Evolutionary conservation across 2,113 vertebrate genomes (phyloP).

Genomic region (Strigops habroptila): DNA sequence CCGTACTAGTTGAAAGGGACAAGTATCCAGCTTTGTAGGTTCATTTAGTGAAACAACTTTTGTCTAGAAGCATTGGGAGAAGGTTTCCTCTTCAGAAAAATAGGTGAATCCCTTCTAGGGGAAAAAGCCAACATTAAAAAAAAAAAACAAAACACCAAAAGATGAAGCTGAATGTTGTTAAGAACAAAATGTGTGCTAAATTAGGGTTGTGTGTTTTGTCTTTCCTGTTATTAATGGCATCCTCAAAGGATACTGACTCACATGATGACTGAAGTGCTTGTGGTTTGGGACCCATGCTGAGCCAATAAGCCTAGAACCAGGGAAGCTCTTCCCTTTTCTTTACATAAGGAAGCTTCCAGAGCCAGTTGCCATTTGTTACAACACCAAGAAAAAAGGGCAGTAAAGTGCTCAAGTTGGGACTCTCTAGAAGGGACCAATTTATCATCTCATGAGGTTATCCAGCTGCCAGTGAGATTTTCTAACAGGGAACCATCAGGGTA

Average conservation of each 20-base stretch:
- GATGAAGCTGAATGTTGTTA: neutral
- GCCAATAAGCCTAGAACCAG: constrained; percentile 41
- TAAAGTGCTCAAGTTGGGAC: neutral
- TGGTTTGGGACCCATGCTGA: constrained; percentile 61
- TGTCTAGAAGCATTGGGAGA: neutral
- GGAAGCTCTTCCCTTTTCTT: constrained; percentile 32
- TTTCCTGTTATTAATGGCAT: constrained; percentile 66
- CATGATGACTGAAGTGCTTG: constrained; percentile 67
- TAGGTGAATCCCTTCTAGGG: neutral
- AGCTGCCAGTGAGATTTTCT: neutral
- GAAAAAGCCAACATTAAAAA: neutral
- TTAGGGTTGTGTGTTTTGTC: constrained; percentile 31
- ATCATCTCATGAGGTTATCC: neutral
- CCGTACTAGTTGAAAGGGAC: neutral
- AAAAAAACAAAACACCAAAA: neutral
- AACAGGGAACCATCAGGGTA: neutral
- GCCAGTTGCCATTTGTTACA: neutral
- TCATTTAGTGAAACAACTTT: neutral
- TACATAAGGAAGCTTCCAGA: neutral
- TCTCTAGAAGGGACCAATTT: neutral
- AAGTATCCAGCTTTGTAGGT: neutral
- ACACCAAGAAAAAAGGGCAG: neutral
- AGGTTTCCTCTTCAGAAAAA: constrained; percentile 3
- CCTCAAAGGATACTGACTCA: constrained; percentile 71
- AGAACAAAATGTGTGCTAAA: constrained; percentile 54